A percentile compares a stretch with the other conserved stretches of the same genome.
phyloP scores from a whole-genome alignment of 2,888 invertebrate genomes.

The Mythimna pallens region DNA sequence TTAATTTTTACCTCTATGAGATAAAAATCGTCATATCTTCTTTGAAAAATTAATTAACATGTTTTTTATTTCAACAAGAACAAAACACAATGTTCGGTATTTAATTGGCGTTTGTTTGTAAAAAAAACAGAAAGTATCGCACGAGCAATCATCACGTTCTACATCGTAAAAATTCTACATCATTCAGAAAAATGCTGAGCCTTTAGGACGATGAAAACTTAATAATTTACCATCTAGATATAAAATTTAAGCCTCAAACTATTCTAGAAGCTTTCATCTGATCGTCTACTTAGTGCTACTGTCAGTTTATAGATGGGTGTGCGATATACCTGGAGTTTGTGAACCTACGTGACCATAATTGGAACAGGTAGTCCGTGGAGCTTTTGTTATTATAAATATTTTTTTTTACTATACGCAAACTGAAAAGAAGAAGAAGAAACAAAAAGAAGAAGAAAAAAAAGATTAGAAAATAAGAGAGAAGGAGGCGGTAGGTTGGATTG shows the following conservation, averaged over 20 bases:
- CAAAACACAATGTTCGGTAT: neutral
- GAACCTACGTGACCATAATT: constrained; percentile 63
- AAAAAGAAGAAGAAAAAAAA: no score
- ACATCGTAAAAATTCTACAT: neutral
- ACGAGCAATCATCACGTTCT: constrained; percentile 1
- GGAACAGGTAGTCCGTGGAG: constrained; percentile 48
- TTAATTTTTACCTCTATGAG: neutral
- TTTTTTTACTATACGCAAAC: neutral
- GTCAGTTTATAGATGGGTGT: constrained; percentile 44
- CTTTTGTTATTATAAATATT: neutral
- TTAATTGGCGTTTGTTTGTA: no score
- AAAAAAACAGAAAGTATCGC: no score
- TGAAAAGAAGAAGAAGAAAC: no score
- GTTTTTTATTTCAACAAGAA: neutral
- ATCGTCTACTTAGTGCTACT: constrained; percentile 14
- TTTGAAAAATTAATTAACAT: neutral
- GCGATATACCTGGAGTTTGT: constrained; percentile 37
- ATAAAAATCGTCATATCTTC: neutral
- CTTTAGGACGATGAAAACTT: neutral
- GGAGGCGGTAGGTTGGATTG: no score
- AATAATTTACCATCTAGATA: constrained; percentile 20
- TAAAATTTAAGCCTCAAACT: constrained; percentile 19
- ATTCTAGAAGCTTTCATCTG: constrained; percentile 8
- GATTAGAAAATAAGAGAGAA: no score
- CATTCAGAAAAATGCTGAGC: neutral